Base-by-base conservation (phyloP, 2,888 invertebrate genomes). In the Zygogramma bicolorata region DNA sequence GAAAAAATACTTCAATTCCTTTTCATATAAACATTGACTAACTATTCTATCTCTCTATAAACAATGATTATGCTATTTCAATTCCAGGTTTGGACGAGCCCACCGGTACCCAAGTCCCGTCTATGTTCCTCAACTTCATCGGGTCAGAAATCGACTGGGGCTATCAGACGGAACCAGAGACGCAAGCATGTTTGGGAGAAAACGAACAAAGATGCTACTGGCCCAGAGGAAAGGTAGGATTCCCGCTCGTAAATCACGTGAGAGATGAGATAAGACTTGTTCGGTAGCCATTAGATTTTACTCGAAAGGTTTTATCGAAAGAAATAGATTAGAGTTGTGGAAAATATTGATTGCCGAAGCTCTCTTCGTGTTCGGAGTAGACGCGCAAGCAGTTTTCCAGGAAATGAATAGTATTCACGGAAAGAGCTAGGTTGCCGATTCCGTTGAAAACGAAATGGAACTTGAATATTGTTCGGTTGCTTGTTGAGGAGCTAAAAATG, bases 111-210 rank as follows among this genome's bases (percentile, higher is more conserved):
- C 95, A 96, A 84, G 94, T 96, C 61, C 97, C 97, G 0, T 95
- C 96, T 2, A 95, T 96, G 92, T 95, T 95, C 86, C 90, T 96
- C 69, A 95, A 96, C 87, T 95, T 95, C 84, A 90, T 95, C 68
- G 95, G 95, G 3, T 93, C 93, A 59, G 93, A 94, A 77, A 95
- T 97, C 80, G 97, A 97, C 87, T 97, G 96, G 95, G 91, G 93
- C 27, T 97, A 93, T 86, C 91, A 91, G 77, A 97, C 97, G 0
- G 95, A 96, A 85, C 94, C 95, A 0, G 96, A 97, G 84, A 90
- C 91, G 67, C 88, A 89, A 7, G 91, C 95, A 0, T 96, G 96
- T 80, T 89, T 95, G 25, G 92, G 91, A 1, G 93, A 94, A 81
- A 90, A 89, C 0, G 92, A 90, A 29, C 89, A 90, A 27, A 90